Conservation (phyloP, 2,113 vertebrate genomes). For the Periophthalmus modestus region DNA sequence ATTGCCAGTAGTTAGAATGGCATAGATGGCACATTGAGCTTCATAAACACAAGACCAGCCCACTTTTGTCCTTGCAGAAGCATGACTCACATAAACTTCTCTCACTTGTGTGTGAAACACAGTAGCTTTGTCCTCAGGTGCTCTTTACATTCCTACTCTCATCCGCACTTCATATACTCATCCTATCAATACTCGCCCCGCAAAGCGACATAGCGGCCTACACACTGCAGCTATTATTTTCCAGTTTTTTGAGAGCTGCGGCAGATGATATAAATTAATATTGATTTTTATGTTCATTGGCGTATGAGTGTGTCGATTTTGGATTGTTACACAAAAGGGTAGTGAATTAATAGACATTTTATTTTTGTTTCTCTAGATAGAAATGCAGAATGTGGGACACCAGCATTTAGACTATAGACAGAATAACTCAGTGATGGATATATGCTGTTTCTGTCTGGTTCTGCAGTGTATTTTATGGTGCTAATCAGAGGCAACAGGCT, state of each 20-base stretch:
- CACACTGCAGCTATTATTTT: constrained; percentile 23
- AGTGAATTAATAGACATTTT: constrained; percentile 32
- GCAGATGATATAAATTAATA: constrained; percentile 42
- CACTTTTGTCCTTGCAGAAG: not conserved
- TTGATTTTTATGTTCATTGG: constrained; percentile 62
- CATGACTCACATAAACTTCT: constrained; percentile 33
- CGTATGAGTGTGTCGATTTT: constrained; percentile 25
- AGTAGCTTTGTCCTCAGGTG: not conserved
- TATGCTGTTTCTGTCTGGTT: not conserved
- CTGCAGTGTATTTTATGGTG: not conserved
- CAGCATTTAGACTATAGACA: not conserved
- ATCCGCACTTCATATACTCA: constrained; percentile 13
- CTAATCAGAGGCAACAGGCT: constrained; percentile 38
- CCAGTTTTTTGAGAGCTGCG: constrained; percentile 23
- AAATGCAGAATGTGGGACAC: constrained; percentile 11
- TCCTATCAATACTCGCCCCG: constrained; percentile 15
- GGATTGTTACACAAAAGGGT: constrained; percentile 14
- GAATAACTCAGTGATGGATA: not conserved
- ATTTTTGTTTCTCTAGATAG: constrained; percentile 21
- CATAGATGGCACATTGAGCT: constrained; percentile 14
- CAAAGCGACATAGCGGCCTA: constrained; percentile 1
- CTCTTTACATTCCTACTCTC: constrained; percentile 7
- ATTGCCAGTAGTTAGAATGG: not conserved
- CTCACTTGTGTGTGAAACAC: not conserved
- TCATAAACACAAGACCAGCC: not conserved